Percentiles rank a stretch among this genome's conserved stretches.
These are phyloP conservation scores for Marmota flaviventris DNA, from an alignment of 2,113 vertebrate species.

Conservation along the genomic window DNA sequence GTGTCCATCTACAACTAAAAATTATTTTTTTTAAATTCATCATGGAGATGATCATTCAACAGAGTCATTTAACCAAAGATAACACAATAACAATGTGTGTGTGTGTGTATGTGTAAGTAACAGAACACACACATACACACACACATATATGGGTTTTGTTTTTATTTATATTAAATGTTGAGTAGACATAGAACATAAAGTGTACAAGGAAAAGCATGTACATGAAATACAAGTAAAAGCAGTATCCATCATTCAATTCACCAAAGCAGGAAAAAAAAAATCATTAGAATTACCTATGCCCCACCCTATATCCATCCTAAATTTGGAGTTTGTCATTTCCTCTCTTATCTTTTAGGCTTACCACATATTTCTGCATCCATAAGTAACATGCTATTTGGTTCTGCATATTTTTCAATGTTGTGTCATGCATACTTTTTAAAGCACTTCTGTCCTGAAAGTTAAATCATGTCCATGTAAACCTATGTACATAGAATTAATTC, in stretches of 20 bases:
- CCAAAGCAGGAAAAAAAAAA: not conserved
- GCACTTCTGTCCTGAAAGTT: not conserved
- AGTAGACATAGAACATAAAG: not conserved
- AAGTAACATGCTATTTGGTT: slow-evolving; percentile 12
- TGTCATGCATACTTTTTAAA: not conserved
- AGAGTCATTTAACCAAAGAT: not conserved
- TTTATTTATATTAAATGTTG: slow-evolving; percentile 31
- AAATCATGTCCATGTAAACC: not conserved
- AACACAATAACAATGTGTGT: not conserved
- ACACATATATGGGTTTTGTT: not conserved
- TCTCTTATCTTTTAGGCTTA: not conserved
- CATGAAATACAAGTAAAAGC: not conserved
- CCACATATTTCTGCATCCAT: not conserved
- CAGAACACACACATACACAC: too few relatives aligned
- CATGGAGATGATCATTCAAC: not conserved
- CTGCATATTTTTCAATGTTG: not conserved
- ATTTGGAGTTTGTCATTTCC: slow-evolving; percentile 11
- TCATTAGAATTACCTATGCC: not conserved
- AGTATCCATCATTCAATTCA: not conserved
- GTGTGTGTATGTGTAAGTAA: too few relatives aligned
- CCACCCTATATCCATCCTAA: not conserved
- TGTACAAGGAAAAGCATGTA: not conserved
- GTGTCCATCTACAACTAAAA: too few relatives aligned
- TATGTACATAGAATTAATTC: not conserved
- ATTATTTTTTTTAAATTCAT: too few relatives aligned